Evolutionary conservation across 2,797 vertebrate species (phyloP), one percentile per base, ranked within the genome.

Genomic region (Triplophysa yarkandensis): DNA sequence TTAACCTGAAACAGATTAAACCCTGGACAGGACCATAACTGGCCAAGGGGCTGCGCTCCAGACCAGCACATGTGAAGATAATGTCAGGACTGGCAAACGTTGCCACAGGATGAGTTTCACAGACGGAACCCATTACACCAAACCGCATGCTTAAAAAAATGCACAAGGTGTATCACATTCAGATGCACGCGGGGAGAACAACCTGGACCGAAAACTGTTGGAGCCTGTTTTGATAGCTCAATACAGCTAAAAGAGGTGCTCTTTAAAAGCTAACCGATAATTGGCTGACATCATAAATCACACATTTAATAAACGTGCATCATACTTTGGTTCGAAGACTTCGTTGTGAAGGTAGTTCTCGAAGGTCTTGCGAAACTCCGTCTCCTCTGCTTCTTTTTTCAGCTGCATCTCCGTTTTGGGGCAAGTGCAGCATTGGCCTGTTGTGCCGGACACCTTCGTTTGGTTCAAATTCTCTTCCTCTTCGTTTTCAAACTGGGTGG

Each of bases 331-430:
- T 69, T 95, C 93, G 13, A 99, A 99, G 2, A 99, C 95, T 83
- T 94, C 95, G 0, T 99, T 98, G 89, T 98, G 97, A 25, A 99
- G 94, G 79, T 98, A 98, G 80, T 99, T 94, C 87, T 99, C 97
- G 0, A 99, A 99, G 0, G 91, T 95, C 88, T 99, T 98, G 85
- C 93, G 86, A 83, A 97, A 99, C 1, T 94, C 93, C 0, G 93
- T 93, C 82, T 99, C 96, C 65, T 95, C 95, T 19, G 94, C 92
- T 83, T 99, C 96, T 83, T 95, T 96, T 74, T 96, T 95, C 14
- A 99, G 93, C 77, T 99, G 94, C 0, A 88, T 90, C 77, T 98
- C 95, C 0, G 96, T 99, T 84, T 98, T 98, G 1, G 98, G 98
- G 34, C 97, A 99, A 68, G 92, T 87, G 16, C 98, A 99, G 81